Conservation (phyloP, 1,140 invertebrate species). For the Danaus plexippus region DNA sequence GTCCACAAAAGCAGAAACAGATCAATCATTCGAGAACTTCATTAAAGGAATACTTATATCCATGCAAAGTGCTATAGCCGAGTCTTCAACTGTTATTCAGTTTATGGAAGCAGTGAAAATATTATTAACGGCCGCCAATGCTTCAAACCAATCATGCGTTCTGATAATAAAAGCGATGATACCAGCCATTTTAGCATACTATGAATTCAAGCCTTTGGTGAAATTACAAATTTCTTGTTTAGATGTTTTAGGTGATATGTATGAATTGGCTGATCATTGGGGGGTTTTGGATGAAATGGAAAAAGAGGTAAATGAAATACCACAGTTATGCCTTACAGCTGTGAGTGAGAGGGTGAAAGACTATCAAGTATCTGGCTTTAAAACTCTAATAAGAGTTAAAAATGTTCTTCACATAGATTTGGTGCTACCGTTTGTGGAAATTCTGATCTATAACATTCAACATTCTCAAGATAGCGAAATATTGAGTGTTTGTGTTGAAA, state of each 20-base stretch:
- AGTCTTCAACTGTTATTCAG: slow-evolving; percentile 62
- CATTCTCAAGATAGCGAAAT: slow-evolving; percentile 47
- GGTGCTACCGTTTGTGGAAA: slow-evolving; percentile 54
- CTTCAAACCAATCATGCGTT: slow-evolving; percentile 68
- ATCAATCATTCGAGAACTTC: slow-evolving; percentile 54
- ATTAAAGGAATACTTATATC: slow-evolving; percentile 57
- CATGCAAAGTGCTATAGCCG: slow-evolving; percentile 65
- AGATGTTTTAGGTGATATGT: slow-evolving; percentile 52
- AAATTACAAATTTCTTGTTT: slow-evolving; percentile 53
- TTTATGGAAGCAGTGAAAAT: slow-evolving; percentile 70
- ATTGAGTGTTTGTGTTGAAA: slow-evolving; percentile 41
- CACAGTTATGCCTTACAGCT: slow-evolving; percentile 43
- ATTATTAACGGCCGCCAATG: slow-evolving; percentile 70
- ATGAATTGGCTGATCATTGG: slow-evolving; percentile 48
- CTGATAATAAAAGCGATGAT: slow-evolving; percentile 69
- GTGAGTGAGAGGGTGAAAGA: slow-evolving; percentile 45
- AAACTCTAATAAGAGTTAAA: slow-evolving; percentile 42
- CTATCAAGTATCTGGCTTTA: slow-evolving; percentile 55
- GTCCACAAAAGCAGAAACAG: slow-evolving; percentile 37
- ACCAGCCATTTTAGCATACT: slow-evolving; percentile 52
- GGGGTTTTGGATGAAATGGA: slow-evolving; percentile 32
- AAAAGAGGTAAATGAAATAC: slow-evolving; percentile 39
- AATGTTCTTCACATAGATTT: slow-evolving; percentile 38
- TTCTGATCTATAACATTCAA: slow-evolving; percentile 50
- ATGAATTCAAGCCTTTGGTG: slow-evolving; percentile 45